These are phyloP conservation scores for Mya arenaria DNA, from an alignment of 1,140 invertebrate genomes.

Conservation along the genomic window DNA sequence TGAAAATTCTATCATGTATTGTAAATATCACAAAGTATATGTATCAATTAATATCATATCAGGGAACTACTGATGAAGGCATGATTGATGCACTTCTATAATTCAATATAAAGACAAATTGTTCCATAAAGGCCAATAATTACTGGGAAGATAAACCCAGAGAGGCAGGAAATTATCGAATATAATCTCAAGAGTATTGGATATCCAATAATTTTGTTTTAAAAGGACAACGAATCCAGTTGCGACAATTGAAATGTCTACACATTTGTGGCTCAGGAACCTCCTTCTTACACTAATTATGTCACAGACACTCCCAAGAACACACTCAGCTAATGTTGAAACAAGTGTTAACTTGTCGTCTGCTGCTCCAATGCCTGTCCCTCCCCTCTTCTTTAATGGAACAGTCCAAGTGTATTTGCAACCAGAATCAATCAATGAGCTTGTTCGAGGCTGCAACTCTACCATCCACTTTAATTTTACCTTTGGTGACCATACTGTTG, in stretches of 20 bases:
- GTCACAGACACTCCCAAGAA: slow-evolving; percentile 38
- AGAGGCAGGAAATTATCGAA: too few species aligned
- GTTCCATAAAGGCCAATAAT: neutral
- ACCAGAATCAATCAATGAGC: slow-evolving; percentile 55
- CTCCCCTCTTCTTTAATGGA: slow-evolving; percentile 33
- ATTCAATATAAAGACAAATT: neutral
- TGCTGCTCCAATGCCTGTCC: slow-evolving; percentile 21
- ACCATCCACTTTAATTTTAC: slow-evolving; percentile 53
- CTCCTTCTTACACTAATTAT: slow-evolving; percentile 41
- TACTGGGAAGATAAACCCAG: neutral
- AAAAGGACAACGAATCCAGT: neutral
- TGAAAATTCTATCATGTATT: too few species aligned
- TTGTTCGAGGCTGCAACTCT: slow-evolving; percentile 46
- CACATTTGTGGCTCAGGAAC: slow-evolving; percentile 31
- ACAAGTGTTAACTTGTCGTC: slow-evolving; percentile 54
- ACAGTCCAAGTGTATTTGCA: slow-evolving; percentile 46
- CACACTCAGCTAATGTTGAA: slow-evolving; percentile 22
- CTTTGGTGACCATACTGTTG: slow-evolving; percentile 32
- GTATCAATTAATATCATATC: too few species aligned
- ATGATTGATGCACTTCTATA: too few species aligned
- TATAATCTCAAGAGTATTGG: too few species aligned
- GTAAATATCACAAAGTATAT: neutral
- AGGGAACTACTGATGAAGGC: too few species aligned
- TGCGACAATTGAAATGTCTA: slow-evolving; percentile 43
- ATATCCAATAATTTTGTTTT: neutral